Base-by-base conservation (phyloP, 2,113 vertebrate species). In the Laterallus jamaicensis region DNA sequence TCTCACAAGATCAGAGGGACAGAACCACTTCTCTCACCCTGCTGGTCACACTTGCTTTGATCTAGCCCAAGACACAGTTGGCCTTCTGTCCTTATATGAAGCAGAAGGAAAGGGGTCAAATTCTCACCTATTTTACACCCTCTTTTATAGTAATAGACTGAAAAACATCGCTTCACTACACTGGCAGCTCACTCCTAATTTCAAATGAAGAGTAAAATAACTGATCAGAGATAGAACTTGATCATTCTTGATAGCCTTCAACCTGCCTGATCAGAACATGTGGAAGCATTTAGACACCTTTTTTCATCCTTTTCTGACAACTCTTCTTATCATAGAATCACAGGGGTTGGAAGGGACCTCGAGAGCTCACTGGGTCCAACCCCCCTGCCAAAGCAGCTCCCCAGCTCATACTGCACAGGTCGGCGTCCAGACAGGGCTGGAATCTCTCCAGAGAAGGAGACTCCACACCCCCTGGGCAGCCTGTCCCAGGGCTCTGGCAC, bases 191-290 rank as follows among this genome's bases (percentile, higher is more conserved):
- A 69, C 3, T 2, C 6, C 15, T 32, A 31, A 50, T 59, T 84
- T 44, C 31, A n/a, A 88, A 74, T 50, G 39, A 12, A 37, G 12
- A 47, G 16, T 10, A 21, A 81, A 81, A 79, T 28, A 88, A 52
- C 12, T 35, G 37, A 59, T 14, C 18, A 25, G 12, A 68, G 32
- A 0, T 1, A 86, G 37, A 79, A 66, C 1, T 44, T 28, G 14
- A 25, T 55, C 70, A 9, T 63, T 17, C 42, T 63, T 82, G 90
- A 40, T 25, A 66, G 29, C 21, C 25, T 60, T 79, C 58, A 54
- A 0, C 37, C 20, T 56, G 2, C 28, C 18, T 56, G 58, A 63
- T 4, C 52, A 85, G 52, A 55, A 9, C 4, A 0, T 3, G 7
- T 42, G 60, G 42, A 73, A 49, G 7, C 16, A 37, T 69, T 66